Conservation (phyloP, 2,113 vertebrate species). For the Himantopus leucocephalus region DNA sequence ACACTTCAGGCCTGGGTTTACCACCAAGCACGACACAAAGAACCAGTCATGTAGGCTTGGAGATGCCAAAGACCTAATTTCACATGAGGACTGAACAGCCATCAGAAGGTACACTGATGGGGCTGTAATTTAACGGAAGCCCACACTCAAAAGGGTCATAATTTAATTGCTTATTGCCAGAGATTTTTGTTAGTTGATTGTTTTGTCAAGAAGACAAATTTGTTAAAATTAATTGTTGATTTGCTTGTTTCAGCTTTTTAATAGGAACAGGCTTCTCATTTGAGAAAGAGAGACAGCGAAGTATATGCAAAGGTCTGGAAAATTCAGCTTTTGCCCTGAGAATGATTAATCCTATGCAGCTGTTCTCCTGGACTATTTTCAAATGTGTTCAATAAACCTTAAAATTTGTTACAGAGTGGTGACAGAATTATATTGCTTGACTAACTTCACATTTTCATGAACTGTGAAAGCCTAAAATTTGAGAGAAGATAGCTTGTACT, state of each 20-base stretch:
- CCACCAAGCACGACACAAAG: background rate
- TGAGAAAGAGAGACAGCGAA: background rate
- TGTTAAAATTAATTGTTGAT: background rate
- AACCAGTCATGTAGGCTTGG: background rate
- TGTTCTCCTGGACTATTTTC: slow-evolving; percentile 49
- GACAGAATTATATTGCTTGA: slow-evolving; percentile 33
- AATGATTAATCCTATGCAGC: slow-evolving; percentile 46
- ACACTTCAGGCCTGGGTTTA: background rate
- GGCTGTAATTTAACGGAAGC: background rate
- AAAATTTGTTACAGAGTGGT: slow-evolving; percentile 31
- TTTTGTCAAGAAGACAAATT: background rate
- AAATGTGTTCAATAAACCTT: slow-evolving; percentile 43
- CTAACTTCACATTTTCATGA: slow-evolving; percentile 19
- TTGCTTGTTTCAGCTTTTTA: background rate
- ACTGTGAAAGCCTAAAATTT: slow-evolving; percentile 24
- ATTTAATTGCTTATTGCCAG: background rate
- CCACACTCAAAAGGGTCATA: background rate
- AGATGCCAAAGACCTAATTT: background rate
- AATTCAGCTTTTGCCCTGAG: background rate
- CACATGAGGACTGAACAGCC: background rate
- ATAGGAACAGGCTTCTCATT: background rate
- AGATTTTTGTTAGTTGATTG: background rate
- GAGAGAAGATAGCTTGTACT: background rate
- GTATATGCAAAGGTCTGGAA: background rate
- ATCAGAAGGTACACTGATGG: background rate